Percentiles rank a stretch among this genome's conserved stretches.
These are phyloP conservation scores for Ceryle rudis DNA, from an alignment of 2,797 vertebrate species.

Conservation along the genomic window DNA sequence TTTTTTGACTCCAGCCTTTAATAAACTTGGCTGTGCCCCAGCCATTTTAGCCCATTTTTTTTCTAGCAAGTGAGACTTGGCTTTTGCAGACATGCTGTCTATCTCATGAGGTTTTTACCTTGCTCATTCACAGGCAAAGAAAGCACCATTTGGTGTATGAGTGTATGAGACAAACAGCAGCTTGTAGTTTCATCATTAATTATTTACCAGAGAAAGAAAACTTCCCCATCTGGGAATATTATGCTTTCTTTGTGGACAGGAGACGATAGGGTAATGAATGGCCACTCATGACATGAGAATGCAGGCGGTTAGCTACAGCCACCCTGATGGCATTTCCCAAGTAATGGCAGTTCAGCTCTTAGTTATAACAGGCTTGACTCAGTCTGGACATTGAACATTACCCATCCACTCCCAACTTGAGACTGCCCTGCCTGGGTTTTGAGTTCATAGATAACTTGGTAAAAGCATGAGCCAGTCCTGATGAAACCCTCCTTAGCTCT, in stretches of 20 bases:
- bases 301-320: neutral
- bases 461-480: neutral
- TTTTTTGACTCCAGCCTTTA: neutral
- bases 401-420: neutral
- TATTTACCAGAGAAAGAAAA: constrained; percentile 49
- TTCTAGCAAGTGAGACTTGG: neutral
- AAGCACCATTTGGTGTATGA: constrained; percentile 17
- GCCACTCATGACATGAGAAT: neutral
- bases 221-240: neutral
- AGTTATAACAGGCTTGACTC: neutral
- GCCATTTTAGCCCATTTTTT: neutral
- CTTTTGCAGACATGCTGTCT: neutral
- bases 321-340: neutral
- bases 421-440: neutral
- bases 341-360: neutral
- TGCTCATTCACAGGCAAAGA: neutral
- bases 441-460: neutral
- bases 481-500: neutral
- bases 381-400: neutral
- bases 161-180: neutral
- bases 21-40: neutral
- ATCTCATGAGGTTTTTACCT: neutral
- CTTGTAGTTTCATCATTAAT: constrained; percentile 30
- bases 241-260: constrained; percentile 16
- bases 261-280: constrained; percentile 1